Evolutionary conservation across 2,888 invertebrate genomes (phyloP), one percentile per base, ranked within the genome.

Genomic region (Drosophila infuscata): DNA sequence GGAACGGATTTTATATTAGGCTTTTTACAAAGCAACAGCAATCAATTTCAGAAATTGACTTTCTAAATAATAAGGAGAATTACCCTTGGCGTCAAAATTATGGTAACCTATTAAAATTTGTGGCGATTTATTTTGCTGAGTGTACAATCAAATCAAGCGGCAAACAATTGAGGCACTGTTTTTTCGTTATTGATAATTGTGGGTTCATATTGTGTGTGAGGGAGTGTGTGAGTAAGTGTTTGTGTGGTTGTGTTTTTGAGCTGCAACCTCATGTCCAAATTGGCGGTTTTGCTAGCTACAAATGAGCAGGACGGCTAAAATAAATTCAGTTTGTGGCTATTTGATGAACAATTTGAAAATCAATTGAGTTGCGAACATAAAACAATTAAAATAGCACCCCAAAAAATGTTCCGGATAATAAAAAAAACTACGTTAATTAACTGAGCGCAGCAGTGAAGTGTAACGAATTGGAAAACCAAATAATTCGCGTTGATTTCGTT

Each of bases 401-500:
- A 35, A 30, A 43, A 46, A 52, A 35, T 38, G 29, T 17, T 11
- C 57, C 46, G 35, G 32, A 12, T n/a, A 25, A 52, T 17, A 20
- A 25, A 33, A 46, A 68, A 51, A 51, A 61, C 66, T 75, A 79
- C 25, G 46, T 88, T 82, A 91, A 89, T 90, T 90, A 91, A 91
- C 82, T 88, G 80, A 61, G 61, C 71, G 74, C 67, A 56, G 79
- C 76, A 77, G 80, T 80, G 81, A 82, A 81, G 81, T 79, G 86
- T 85, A 89, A 79, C 82, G 89, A 89, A 90, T 88, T 86, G 86
- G 81, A 89, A 91, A 91, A 86, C 89, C 88, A 88, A 88, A 88
- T 90, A 88, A 90, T 88, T 86, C 83, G 83, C 81, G 82, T 88
- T 88, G 88, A 88, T 90, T 88, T 88, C 70, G 77, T 66, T 79